A percentile compares a stretch with the other conserved stretches of the same genome.
phyloP scores from a whole-genome alignment of 37 sponge, comb jelly and placozoan genomes.

The Petrosia ficiformis region DNA sequence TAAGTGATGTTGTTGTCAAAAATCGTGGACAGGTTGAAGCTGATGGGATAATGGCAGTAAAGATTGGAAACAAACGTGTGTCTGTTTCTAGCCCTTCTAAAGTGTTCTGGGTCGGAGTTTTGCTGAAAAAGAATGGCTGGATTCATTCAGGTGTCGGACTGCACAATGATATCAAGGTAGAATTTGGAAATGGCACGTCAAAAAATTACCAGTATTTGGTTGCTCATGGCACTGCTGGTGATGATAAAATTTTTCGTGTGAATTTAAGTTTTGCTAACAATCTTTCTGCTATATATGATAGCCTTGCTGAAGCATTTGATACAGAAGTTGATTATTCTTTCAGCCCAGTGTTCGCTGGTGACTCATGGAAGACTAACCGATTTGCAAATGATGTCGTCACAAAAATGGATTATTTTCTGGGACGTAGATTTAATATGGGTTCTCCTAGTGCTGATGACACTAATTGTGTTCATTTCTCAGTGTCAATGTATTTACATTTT shows the following conservation, averaged over 20 bases:
- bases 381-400: background rate
- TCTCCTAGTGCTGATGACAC: background rate
- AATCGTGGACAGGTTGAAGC: background rate
- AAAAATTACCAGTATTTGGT: background rate
- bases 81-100: background rate
- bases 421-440: background rate
- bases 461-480: background rate
- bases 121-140: background rate
- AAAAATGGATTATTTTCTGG: background rate
- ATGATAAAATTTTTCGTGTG: background rate
- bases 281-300: background rate
- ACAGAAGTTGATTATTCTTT: background rate
- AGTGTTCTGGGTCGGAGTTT: background rate
- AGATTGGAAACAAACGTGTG: background rate
- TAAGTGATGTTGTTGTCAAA: background rate
- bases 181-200: background rate
- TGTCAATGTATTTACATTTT: background rate
- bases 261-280: background rate
- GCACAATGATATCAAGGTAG: background rate
- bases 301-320: background rate
- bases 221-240: background rate
- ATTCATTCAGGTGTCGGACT: background rate
- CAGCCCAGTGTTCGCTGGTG: background rate
- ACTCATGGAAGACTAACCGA: background rate
- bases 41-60: background rate